Percentiles rank a stretch among this genome's conserved stretches.
phyloP scores from a whole-genome alignment of 2,888 invertebrate genomes.

The Meta bourneti region DNA sequence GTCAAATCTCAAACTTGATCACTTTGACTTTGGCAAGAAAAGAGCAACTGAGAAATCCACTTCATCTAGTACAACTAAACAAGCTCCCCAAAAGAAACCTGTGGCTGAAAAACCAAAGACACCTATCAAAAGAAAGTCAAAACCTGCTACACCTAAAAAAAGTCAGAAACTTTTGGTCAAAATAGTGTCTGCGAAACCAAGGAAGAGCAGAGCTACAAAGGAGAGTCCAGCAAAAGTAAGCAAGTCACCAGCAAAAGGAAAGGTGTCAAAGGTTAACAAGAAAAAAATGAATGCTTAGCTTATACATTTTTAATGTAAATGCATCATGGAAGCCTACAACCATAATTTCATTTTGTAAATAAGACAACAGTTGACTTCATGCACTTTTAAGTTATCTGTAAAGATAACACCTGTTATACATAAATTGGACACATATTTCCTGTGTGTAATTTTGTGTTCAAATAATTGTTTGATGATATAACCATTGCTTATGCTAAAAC shows the following conservation, averaged over 20 bases:
- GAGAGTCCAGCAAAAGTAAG: conserved; percentile 20
- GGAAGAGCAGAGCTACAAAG: conserved; percentile 15
- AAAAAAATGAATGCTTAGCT: conserved; percentile 56
- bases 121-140: conserved; percentile 13
- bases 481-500: too few relatives aligned
- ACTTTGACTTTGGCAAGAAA: conserved; percentile 68
- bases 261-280: conserved; percentile 14
- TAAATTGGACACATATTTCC: neutral
- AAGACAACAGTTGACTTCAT: conserved; percentile 27
- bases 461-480: too few relatives aligned
- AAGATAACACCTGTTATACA: conserved; percentile 21
- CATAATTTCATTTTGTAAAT: conserved; percentile 67
- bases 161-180: conserved; percentile 46
- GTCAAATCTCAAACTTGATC: conserved; percentile 58
- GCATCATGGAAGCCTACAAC: conserved; percentile 21
- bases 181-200: conserved; percentile 37
- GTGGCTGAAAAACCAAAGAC: conserved; percentile 19
- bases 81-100: conserved; percentile 8
- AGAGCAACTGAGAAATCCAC: neutral
- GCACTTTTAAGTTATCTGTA: conserved; percentile 23
- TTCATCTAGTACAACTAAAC: neutral
- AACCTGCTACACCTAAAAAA: conserved; percentile 31
- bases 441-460: too few relatives aligned
- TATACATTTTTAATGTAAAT: conserved; percentile 30
- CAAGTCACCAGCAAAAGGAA: conserved; percentile 17